These are phyloP conservation scores for Lissocephala sabroskyi DNA, from an alignment of 2,888 invertebrate genomes.

Conservation along the genomic window DNA sequence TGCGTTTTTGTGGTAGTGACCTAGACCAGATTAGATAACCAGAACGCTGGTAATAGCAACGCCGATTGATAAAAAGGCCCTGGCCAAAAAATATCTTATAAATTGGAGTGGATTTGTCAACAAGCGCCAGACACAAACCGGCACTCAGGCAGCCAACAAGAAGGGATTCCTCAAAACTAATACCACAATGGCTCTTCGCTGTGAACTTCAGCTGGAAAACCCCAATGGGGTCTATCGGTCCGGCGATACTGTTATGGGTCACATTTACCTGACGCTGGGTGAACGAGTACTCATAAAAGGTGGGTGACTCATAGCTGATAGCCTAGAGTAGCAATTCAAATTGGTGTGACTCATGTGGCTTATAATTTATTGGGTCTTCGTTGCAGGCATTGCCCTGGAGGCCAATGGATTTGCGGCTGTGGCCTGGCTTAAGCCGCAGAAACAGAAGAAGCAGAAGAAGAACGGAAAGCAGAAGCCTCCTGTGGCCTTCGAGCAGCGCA, in stretches of 20 bases:
- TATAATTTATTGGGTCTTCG: neutral
- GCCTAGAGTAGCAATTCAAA: neutral
- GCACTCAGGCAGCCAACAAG: constrained; percentile 24
- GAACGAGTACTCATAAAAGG: constrained; percentile 58
- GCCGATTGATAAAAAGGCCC: constrained; percentile 36
- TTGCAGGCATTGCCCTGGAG: constrained; percentile 51
- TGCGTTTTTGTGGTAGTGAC: neutral
- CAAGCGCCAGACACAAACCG: constrained; percentile 29
- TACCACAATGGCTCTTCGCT: constrained; percentile 36
- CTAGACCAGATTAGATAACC: constrained; percentile 41
- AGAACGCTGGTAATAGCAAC: constrained; percentile 5
- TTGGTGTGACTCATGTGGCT: constrained; percentile 6
- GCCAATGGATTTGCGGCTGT: constrained; percentile 58
- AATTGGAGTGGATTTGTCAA: constrained; percentile 22
- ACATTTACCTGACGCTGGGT: constrained; percentile 31
- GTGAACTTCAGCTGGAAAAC: constrained; percentile 49
- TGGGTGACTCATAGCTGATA: constrained; percentile 25
- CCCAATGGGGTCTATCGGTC: constrained; percentile 41
- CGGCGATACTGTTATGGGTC: constrained; percentile 56
- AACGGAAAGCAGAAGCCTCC: constrained; percentile 12
- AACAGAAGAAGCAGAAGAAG: constrained; percentile 18
- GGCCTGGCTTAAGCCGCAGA: constrained; percentile 50
- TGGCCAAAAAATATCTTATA: constrained; percentile 28
- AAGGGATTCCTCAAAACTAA: neutral
- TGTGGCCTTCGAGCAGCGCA: constrained; percentile 40